Percentiles rank a stretch among this genome's conserved stretches.
Conservation (phyloP, 2,888 invertebrate genomes). For the Pocota personata region DNA sequence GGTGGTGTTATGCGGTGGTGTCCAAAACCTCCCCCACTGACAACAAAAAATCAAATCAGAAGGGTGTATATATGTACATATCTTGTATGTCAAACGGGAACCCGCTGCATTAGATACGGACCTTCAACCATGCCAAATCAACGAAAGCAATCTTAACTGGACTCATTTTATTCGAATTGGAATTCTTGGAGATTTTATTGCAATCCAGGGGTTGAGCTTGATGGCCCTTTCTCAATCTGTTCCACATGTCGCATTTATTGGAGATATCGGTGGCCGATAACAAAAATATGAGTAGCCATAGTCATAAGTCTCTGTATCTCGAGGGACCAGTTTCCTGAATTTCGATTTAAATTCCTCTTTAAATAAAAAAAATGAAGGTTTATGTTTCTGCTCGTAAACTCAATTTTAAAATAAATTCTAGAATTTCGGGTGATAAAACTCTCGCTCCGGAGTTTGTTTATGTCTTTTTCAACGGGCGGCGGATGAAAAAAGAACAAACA, state of each 20-base stretch:
- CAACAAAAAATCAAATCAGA: too few species aligned
- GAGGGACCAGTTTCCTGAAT: constrained; percentile 23
- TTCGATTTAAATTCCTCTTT: constrained; percentile 2
- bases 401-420: constrained; percentile 25
- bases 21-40: constrained; percentile 19
- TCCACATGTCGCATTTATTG: constrained; percentile 57
- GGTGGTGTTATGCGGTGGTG: constrained; percentile 58
- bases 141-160: constrained; percentile 44
- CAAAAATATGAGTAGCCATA: constrained; percentile 6
- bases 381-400: background rate
- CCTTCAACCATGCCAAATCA: constrained; percentile 50
- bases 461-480: constrained; percentile 8
- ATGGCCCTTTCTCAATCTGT: constrained; percentile 39
- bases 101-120: constrained; percentile 47
- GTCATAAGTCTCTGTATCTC: background rate
- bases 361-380: too few species aligned
- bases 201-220: constrained; percentile 13
- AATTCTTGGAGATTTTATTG: constrained; percentile 54
- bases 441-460: constrained; percentile 63
- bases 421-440: constrained; percentile 62
- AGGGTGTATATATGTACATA: constrained; percentile 24
- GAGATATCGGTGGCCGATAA: constrained; percentile 47
- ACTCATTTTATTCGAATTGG: constrained; percentile 41
- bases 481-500: constrained; percentile 41
- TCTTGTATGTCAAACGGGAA: constrained; percentile 40